Evolutionary conservation across 2,113 vertebrate genomes (phyloP).

Genomic region (Stercorarius parasiticus): DNA sequence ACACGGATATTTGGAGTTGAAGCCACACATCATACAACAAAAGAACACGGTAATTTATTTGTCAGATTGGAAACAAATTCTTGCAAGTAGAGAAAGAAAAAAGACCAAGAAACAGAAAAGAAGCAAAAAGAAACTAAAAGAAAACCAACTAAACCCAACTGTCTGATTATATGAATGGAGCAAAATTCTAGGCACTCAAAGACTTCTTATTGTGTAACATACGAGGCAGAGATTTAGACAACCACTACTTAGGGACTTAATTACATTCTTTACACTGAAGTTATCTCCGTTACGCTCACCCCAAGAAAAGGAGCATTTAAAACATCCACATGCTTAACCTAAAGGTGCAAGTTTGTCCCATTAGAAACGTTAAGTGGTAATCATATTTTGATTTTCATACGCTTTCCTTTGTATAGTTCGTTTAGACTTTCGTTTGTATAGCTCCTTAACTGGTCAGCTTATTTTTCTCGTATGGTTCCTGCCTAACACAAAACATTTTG

Average conservation of each 20-base stretch:
- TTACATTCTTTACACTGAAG: not conserved
- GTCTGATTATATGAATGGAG: not conserved
- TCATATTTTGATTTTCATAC: not conserved
- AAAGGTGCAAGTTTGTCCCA: not conserved
- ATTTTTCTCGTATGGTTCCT: not conserved
- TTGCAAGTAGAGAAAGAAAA: not conserved
- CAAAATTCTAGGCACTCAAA: not conserved
- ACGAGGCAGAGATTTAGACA: not conserved
- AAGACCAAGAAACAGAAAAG: not conserved
- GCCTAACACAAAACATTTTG: not conserved
- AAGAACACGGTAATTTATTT: not conserved
- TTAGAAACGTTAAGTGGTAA: not conserved
- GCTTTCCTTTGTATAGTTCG: not conserved
- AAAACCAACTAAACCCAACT: not conserved
- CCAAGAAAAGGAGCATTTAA: not conserved
- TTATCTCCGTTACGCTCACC: not conserved
- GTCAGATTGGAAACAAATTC: not conserved
- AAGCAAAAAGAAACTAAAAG: not conserved
- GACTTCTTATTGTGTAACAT: not conserved
- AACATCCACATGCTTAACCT: not conserved
- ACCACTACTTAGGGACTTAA: not conserved
- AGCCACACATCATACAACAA: not conserved
- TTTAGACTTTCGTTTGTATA: not conserved
- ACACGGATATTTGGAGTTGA: fast-evolving
- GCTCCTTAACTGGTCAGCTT: not conserved